Conservation (phyloP, 2,797 vertebrate species). For the Pipistrellus pipistrellus region DNA sequence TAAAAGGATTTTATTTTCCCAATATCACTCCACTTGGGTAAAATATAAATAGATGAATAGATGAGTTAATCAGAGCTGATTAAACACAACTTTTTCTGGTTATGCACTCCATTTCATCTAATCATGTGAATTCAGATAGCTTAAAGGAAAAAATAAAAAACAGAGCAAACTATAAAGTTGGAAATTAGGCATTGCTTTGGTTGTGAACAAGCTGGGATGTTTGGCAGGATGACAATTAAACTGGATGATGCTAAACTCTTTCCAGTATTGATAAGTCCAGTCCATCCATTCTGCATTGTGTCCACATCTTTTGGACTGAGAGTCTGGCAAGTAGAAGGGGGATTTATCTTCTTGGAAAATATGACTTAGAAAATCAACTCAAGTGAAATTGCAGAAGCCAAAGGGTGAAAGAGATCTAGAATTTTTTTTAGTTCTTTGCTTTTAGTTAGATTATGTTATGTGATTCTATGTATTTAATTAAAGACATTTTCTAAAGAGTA, state of each 20-base stretch:
- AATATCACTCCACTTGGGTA: neutral
- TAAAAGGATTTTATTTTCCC: neutral
- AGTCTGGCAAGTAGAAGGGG: conserved; percentile 3
- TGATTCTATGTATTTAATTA: neutral
- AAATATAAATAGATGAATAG: neutral
- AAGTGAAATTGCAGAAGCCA: neutral
- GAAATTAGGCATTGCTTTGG: neutral
- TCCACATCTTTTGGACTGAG: neutral
- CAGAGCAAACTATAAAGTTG: neutral
- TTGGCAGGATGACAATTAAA: neutral
- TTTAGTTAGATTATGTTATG: neutral
- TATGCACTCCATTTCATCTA: neutral
- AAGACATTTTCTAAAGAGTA: neutral
- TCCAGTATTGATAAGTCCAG: neutral
- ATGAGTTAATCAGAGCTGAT: neutral
- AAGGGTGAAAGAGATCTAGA: neutral
- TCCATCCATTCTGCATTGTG: neutral
- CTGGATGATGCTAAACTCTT: neutral
- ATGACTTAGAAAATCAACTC: neutral
- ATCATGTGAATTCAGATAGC: neutral
- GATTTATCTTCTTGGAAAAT: conserved; percentile 56
- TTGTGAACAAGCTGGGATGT: neutral
- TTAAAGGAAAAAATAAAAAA: neutral
- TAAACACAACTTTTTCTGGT: conserved; percentile 1
- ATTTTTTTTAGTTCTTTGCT: conserved; percentile 24